Evolutionary conservation across 2,797 vertebrate species (phyloP), one percentile per base, ranked within the genome.

Genomic region (Loris lydekkerianus): DNA sequence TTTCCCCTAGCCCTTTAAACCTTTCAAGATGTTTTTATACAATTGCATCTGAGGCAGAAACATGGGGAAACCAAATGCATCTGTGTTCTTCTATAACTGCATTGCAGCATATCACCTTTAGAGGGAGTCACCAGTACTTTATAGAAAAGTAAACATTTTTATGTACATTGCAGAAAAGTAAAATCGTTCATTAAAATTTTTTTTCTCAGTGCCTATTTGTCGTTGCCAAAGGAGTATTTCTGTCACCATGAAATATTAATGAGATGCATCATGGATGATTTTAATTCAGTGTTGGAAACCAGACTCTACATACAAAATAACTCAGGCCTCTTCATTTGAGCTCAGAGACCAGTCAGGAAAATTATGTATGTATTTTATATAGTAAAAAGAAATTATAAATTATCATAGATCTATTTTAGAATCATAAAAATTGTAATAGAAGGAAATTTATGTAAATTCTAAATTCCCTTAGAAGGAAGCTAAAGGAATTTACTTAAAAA

Each of bases 341-440:
- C 27, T 81, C 46, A 93, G 49, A 96, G 29, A 46, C 11, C 53
- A 78, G 31, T 60, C 63, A 89, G 60, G 18, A 80, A 91, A 86
- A 53, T n/a, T 93, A 43, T 58, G 3, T 85, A 10, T 77, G 7
- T 46, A n/a, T 69, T 90, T 92, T 82, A 69, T 82, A 43, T 31
- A 85, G 29, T 63, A 78, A 87, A 18, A 80, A 92, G 29, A 93
- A 87, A 91, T 70, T 75, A 40, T 37, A 84, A 93, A 82, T 92
- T 31, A 49, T 43, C 21, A 8, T 29, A 72, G 7, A 77, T 93
- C 92, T 92, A 2, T 88, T 60, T 94, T 86, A 95, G 53, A 93
- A 63, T 10, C 40, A 78, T 78, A 85, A 83, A 84, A 89, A 67
- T 49, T 77, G 11, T 58, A 93, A 80, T 77, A 69, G 49, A 53